Conservation (phyloP, 2,888 invertebrate genomes). For the Amphimallon solstitiale region DNA sequence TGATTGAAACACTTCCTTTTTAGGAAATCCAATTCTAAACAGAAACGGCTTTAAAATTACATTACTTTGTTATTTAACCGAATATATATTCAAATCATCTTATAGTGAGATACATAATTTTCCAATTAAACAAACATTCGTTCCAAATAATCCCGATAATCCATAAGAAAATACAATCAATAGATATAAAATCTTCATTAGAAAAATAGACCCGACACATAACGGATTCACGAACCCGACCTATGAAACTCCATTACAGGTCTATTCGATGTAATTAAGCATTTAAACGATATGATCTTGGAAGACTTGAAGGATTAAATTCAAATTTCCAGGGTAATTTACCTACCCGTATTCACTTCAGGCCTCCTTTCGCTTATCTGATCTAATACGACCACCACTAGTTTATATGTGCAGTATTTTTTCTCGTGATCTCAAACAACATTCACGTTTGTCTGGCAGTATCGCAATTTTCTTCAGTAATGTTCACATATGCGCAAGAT, state of each 20-base stretch:
- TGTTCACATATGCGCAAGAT: neutral
- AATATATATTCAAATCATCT: constrained; percentile 7
- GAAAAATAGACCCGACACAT: constrained; percentile 12
- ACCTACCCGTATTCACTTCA: constrained; percentile 49
- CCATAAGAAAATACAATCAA: constrained; percentile 28
- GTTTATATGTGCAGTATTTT: neutral
- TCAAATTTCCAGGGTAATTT: constrained; percentile 56
- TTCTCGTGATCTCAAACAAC: neutral
- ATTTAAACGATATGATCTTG: constrained; percentile 57
- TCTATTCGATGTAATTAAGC: constrained; percentile 57
- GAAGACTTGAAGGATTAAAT: constrained; percentile 54
- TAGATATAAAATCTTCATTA: constrained; percentile 27
- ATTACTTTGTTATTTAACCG: no score
- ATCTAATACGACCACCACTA: constrained; percentile 33
- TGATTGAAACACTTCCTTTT: no score
- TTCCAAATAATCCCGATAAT: constrained; percentile 11
- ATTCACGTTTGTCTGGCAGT: neutral
- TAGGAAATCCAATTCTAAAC: no score
- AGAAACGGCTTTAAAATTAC: no score
- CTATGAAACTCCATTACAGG: constrained; percentile 46
- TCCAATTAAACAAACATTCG: constrained; percentile 16
- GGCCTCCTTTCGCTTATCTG: constrained; percentile 36
- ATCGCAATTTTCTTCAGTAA: constrained; percentile 12
- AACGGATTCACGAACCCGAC: constrained; percentile 23
- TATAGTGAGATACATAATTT: neutral